Evolutionary conservation across 2,888 invertebrate genomes (phyloP), one percentile per base, ranked within the genome.

Genomic region (Agriopis leucophaearia): DNA sequence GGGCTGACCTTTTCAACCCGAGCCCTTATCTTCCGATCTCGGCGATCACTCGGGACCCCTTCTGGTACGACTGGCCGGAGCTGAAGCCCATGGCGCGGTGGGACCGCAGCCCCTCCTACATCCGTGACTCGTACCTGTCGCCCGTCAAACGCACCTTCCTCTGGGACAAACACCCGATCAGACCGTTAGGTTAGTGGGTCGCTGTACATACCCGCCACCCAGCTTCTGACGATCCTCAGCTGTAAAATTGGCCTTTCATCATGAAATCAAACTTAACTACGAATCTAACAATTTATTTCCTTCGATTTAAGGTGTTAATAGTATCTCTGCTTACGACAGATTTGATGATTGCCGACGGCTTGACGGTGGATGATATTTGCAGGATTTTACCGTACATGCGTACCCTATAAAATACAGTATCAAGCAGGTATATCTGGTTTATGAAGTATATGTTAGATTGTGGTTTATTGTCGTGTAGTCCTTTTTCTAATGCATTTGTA

Each of bases 121-220:
- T 97, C 88, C 95, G 98, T 80, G 97, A 97, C 94, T 97, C 97
- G 86, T 98, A 96, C 95, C 96, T 98, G 91, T 98, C 97, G 86
- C 98, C 98, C 72, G 96, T 98, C 90, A 98, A 97, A 95, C 97
- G 97, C 94, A 96, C 96, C 93, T 98, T 97, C 95, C 95, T 98
- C 86, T 98, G 98, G 98, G 96, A 96, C 93, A 97, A 96, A 94
- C 98, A 98, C 94, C 98, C 98, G 89, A 95, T 97, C 92, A 96
- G 98, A 94, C 97, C 97, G 88, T 96, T 97, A 94, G 97, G 97
- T 98, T 96, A 96, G 97, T 96, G 86, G 80, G 80, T 78, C 81
- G 89, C 90, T 91, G 88, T 90, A 89, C 72, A 90, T 89, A 89
- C 59, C 85, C 85, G 81, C 79, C 72, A 76, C 68, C 79, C 79